Evolutionary conservation across 2,797 vertebrate genomes (phyloP), one percentile per base, ranked within the genome.

Genomic region (Chromis chromis): DNA sequence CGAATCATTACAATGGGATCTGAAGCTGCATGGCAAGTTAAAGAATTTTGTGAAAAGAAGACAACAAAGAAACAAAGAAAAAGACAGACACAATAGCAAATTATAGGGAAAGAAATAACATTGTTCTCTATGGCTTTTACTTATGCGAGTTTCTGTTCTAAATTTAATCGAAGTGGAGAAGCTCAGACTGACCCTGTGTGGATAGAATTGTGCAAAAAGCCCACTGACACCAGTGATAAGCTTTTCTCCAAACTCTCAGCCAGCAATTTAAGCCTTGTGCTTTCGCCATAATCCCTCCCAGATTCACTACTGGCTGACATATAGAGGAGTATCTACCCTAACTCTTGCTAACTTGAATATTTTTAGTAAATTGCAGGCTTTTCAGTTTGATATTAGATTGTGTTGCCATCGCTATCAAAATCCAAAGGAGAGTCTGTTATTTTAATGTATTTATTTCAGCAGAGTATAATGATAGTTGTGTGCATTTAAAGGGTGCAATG

Each of bases 281-380:
- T 86, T 86, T 86, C 85, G 82, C 70, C 79, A 76, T 84, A 89
- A 85, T 84, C 82, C 75, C 64, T 80, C 52, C 54, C 68, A 76
- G 70, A 76, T 75, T 78, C 61, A 68, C 75, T 65, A 65, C 53
- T 81, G 81, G 74, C 83, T 83, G 72, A 74, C 66, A 83, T 74
- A 70, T 59, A 84, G 61, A 87, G 55, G 62, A 82, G 46, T 81
- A 65, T 79, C 74, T 74, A 48, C 28, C 48, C 53, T 14, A 54
- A 76, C 64, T 75, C 27, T 55, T 61, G 44, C 31, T 33, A 33
- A 33, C 9, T 36, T 36, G 2, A 36, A 36, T 36, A 36, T 36
- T 36, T 36, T 36, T 36, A 36, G 33, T 36, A 36, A 36, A 36
- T 36, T 36, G 3, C 33, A 36, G 10, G 33, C 33, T 36, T 36